Evolutionary conservation across 2,113 vertebrate species (phyloP).

Genomic region (Rhinichthys klamathensis): DNA sequence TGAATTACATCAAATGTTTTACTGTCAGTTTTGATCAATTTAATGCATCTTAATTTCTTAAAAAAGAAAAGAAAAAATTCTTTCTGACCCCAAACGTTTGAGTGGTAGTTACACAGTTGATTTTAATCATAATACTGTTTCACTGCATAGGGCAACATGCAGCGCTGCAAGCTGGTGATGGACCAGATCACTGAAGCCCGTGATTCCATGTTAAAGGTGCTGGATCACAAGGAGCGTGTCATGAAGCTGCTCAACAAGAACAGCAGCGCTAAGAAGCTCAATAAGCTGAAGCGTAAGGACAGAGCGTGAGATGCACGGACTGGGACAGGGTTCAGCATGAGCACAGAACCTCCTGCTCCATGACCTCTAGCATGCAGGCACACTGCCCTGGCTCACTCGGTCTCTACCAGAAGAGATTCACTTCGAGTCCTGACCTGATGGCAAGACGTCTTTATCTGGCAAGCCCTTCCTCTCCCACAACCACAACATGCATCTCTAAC

Average conservation of each 20-base stretch:
- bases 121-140: slow-evolving; percentile 42
- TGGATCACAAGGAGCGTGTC: slow-evolving; percentile 97
- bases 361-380: slow-evolving; percentile 5
- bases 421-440: background rate
- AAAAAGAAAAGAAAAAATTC: too few species aligned
- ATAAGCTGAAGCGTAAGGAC: slow-evolving; percentile 96
- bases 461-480: background rate
- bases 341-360: background rate
- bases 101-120: background rate
- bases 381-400: background rate
- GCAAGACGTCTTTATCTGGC: slow-evolving; percentile 3
- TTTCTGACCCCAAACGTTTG: background rate
- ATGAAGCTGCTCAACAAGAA: slow-evolving; percentile 98
- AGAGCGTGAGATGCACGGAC: slow-evolving; percentile 73
- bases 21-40: background rate
- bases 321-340: slow-evolving; percentile 11
- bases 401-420: background rate
- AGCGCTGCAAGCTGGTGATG: slow-evolving; percentile 98
- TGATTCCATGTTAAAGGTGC: slow-evolving; percentile 98
- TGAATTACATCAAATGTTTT: background rate
- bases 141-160: slow-evolving; percentile 91
- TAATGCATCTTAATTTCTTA: too few species aligned
- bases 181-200: slow-evolving; percentile 98
- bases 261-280: slow-evolving; percentile 90
- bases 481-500: background rate